A percentile compares a stretch with the other conserved stretches of the same genome.
Evolutionary conservation across 2,113 vertebrate species (phyloP).

Genomic region (Thamnaconus septentrionalis): DNA sequence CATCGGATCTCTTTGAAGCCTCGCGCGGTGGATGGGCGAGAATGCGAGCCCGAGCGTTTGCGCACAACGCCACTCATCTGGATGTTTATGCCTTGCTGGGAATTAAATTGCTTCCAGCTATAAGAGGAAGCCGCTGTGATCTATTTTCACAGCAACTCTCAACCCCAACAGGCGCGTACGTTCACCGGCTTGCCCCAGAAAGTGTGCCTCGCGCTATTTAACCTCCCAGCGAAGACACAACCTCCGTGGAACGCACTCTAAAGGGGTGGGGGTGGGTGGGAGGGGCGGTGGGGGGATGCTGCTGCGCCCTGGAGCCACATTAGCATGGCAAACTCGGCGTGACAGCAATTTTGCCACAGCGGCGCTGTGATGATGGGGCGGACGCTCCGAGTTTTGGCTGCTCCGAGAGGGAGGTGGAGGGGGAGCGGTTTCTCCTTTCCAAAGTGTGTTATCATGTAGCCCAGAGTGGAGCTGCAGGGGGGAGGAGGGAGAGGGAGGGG

Average conservation of each 20-base stretch:
- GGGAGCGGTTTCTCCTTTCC: conserved; percentile 59
- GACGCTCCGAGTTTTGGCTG: conserved; percentile 61
- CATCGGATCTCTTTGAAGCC: conserved; percentile 66
- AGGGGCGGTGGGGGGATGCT: conserved; percentile 11
- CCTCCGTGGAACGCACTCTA: too few relatives aligned
- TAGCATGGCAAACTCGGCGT: conserved; percentile 65
- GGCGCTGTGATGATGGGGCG: conserved; percentile 64
- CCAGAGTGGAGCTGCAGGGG: conserved; percentile 58
- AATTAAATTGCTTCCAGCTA: too few relatives aligned
- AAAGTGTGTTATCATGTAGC: conserved; percentile 69
- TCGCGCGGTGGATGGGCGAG: conserved; percentile 40
- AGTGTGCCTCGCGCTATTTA: conserved; percentile 13
- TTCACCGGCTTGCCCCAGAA: not conserved
- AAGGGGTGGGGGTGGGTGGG: too few relatives aligned
- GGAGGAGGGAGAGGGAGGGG: conserved; percentile 25
- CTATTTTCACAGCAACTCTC: not conserved
- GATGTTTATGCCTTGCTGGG: too few relatives aligned
- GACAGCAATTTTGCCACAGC: conserved; percentile 69
- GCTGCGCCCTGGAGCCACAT: conserved; percentile 56
- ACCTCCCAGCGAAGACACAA: not conserved
- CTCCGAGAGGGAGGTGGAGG: conserved; percentile 56
- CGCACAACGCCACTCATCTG: too few relatives aligned
- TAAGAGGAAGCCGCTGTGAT: too few relatives aligned
- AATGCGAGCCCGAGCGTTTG: not conserved
- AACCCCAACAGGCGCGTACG: not conserved